Evolutionary conservation across 2,113 vertebrate species (phyloP).

Genomic region (Ranitomeya imitator): DNA sequence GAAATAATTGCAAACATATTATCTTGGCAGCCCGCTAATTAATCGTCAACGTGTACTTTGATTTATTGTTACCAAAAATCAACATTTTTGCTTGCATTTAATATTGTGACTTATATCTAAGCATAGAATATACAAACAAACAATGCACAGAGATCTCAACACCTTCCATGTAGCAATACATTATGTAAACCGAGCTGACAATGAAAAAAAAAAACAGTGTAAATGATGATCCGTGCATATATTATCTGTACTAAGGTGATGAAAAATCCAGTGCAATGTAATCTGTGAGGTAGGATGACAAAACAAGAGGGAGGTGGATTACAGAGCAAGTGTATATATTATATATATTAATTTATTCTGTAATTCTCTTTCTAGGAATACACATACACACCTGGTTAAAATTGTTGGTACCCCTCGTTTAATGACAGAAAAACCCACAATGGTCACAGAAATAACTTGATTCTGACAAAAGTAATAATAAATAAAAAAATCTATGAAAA

Average conservation of each 20-base stretch:
- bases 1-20: slow-evolving; percentile 6
- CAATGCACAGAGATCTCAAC: neutral
- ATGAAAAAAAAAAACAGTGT: neutral
- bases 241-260: slow-evolving; percentile 8
- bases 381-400: too few species aligned
- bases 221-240: neutral
- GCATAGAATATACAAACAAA: neutral
- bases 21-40: neutral
- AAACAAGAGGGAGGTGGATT: neutral
- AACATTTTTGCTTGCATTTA: neutral
- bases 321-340: neutral
- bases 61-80: neutral
- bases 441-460: too few species aligned
- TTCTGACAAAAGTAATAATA: too few species aligned
- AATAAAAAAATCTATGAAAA: too few species aligned
- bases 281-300: neutral
- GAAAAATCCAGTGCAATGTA: slow-evolving; percentile 12
- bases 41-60: neutral
- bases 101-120: neutral
- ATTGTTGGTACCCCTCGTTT: too few species aligned
- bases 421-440: too few species aligned
- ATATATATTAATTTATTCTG: neutral
- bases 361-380: too few species aligned
- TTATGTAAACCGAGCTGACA: neutral
- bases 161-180: neutral